Evolutionary conservation across 2,888 invertebrate genomes (phyloP).

Genomic region (Standfussiana lucernea): DNA sequence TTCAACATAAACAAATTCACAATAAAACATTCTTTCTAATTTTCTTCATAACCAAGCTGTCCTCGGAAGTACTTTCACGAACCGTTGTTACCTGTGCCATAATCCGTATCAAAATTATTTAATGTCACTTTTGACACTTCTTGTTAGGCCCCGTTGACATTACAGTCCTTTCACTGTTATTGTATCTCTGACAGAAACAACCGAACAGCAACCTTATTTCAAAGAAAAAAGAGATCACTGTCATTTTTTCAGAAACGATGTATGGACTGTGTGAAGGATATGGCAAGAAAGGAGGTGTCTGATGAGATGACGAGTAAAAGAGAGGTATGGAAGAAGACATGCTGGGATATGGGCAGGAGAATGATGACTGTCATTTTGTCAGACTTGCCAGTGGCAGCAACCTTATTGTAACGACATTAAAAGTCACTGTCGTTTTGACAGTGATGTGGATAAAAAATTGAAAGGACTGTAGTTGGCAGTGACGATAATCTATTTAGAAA

Average conservation of each 20-base stretch:
- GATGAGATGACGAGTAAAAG: neutral
- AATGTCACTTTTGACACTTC: conserved; percentile 77
- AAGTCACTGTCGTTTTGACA: neutral
- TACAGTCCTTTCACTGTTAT: neutral
- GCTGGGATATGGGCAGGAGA: neutral
- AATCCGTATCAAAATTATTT: conserved; percentile 71
- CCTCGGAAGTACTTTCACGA: conserved; percentile 69
- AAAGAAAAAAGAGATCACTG: neutral
- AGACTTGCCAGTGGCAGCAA: neutral
- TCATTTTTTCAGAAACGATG: neutral
- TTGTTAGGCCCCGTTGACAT: conserved; percentile 68
- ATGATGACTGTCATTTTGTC: neutral
- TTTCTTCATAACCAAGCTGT: conserved; percentile 36
- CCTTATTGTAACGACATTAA: neutral
- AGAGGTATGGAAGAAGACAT: neutral
- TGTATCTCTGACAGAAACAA: neutral
- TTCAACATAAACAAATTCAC: neutral
- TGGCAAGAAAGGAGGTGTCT: neutral
- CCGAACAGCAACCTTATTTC: neutral
- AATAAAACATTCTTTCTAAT: conserved; percentile 7
- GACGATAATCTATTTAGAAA: conserved; percentile 45
- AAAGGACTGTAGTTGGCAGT: conserved; percentile 4
- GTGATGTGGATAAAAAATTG: neutral
- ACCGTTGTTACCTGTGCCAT: conserved; percentile 68
- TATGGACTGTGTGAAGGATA: neutral